Base-by-base conservation (phyloP, 2,888 invertebrate genomes). In the Brachyopa scutellaris region DNA sequence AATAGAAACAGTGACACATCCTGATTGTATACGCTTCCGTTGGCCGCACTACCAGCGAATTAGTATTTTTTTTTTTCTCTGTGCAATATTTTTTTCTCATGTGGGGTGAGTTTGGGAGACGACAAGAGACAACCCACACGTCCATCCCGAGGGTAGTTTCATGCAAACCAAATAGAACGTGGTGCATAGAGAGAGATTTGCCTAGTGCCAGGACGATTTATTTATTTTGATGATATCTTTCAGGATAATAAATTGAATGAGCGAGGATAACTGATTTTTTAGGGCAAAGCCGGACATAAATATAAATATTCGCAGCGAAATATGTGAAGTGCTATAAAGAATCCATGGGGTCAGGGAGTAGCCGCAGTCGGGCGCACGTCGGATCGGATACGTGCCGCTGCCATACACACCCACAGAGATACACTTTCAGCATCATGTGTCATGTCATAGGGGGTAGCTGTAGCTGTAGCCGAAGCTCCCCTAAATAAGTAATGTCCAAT, bases 221-320 rank as follows among this genome's bases (percentile, higher is more conserved):
- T 85, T 85, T 85, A 85, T 85, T 85, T 85, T 85, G 84, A 85
- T 85, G 84, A 85, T 85, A 85, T 85, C 84, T 84, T 67, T 72
- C 84, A 80, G 84, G 84, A 85, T 85, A 85, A 85, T 85, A 85
- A 85, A 85, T 85, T 84, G 84, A 85, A 84, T 80, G 80, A 84
- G 84, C 78, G 83, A 74, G 78, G 73, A 73, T 78, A 84, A 82
- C 82, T 82, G 82, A 82, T 82, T 82, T 82, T 82, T 82, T 82
- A 82, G 77, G 82, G 82, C 82, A 72, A 82, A 59, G 82, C 82
- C 66, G 77, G 82, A 77, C 82, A 82, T 82, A 82, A 82, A 82
- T 82, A 82, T 82, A 82, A 82, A 82, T 82, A 77, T 82, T 82
- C 82, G 70, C 82, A 76, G 64, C 82, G 70, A 82, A 82, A 82